Percentiles rank a stretch among this genome's conserved stretches.
These are phyloP conservation scores for Scytalopus superciliaris DNA, from an alignment of 2,113 vertebrate species.

Conservation along the genomic window DNA sequence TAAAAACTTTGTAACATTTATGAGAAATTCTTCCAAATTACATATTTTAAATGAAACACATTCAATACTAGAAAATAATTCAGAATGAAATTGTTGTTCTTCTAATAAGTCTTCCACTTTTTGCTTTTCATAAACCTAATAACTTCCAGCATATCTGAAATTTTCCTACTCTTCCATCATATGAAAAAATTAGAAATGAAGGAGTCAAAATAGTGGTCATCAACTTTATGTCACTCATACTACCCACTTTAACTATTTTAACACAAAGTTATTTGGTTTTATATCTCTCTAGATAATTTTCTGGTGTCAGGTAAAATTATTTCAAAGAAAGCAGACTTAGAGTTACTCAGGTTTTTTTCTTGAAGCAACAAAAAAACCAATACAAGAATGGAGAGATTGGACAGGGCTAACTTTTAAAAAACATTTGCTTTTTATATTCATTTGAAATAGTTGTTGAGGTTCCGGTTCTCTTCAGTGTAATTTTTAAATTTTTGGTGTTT, in stretches of 20 bases:
- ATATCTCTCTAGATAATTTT: background rate
- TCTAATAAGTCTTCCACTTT: background rate
- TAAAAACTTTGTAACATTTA: background rate
- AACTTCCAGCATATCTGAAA: background rate
- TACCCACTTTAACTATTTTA: background rate
- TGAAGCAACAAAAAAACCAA: background rate
- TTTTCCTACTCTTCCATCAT: background rate
- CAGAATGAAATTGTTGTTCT: background rate
- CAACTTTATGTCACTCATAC: background rate
- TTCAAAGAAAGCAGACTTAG: background rate
- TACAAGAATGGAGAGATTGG: background rate
- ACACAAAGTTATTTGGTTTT: background rate
- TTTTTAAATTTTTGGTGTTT: background rate
- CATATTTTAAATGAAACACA: accelerated
- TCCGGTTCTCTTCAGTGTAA: background rate
- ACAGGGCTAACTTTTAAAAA: background rate
- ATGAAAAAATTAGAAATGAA: background rate
- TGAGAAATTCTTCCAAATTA: background rate
- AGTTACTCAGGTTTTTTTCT: background rate
- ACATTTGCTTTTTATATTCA: background rate
- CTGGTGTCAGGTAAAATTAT: background rate
- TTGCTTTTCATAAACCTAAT: background rate
- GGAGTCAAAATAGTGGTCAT: background rate
- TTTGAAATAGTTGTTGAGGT: background rate
- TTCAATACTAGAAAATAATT: background rate